These are phyloP conservation scores for Cynoglossus semilaevis DNA, from an alignment of 2,113 vertebrate genomes.

Conservation along the genomic window DNA sequence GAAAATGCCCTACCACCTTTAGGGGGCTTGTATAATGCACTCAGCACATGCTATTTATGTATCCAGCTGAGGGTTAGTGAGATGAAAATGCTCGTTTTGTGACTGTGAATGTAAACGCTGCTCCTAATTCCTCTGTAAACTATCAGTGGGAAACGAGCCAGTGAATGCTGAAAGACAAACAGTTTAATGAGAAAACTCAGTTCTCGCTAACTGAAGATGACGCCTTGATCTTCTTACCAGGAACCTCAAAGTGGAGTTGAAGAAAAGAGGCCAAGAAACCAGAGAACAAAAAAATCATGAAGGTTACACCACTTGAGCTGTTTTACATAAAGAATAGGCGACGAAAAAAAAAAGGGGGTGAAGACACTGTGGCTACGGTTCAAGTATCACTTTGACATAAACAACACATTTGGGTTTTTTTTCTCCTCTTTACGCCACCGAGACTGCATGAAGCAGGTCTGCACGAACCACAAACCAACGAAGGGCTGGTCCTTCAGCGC, in stretches of 20 bases:
- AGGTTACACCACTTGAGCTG: slow-evolving; percentile 62
- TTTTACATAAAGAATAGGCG: slow-evolving; percentile 65
- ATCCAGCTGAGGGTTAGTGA: slow-evolving; percentile 61
- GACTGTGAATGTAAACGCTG: slow-evolving; percentile 56
- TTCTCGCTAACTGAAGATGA: slow-evolving; percentile 44
- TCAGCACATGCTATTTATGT: slow-evolving; percentile 60
- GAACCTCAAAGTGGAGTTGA: slow-evolving; percentile 47
- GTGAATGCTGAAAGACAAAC: slow-evolving; percentile 48
- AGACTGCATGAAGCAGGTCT: slow-evolving; percentile 45
- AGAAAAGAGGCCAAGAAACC: slow-evolving; percentile 53
- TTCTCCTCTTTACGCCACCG: slow-evolving; percentile 37
- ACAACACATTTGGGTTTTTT: slow-evolving; percentile 58
- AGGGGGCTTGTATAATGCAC: slow-evolving; percentile 28
- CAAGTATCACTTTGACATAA: slow-evolving; percentile 68
- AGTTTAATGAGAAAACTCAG: slow-evolving; percentile 66
- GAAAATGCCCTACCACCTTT: slow-evolving; percentile 42
- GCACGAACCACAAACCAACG: slow-evolving; percentile 69
- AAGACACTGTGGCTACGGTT: slow-evolving; percentile 70
- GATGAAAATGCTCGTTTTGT: slow-evolving; percentile 53
- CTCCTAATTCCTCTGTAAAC: slow-evolving; percentile 60
- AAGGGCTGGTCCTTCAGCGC: slow-evolving; percentile 49
- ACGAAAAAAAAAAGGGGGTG: slow-evolving; percentile 16
- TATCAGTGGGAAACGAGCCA: slow-evolving; percentile 42
- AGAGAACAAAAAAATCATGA: slow-evolving; percentile 47
- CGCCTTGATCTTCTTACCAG: slow-evolving; percentile 68